These are phyloP conservation scores for Pyrocephalus nanus DNA, from an alignment of 2,797 vertebrate species.

Conservation along the genomic window DNA sequence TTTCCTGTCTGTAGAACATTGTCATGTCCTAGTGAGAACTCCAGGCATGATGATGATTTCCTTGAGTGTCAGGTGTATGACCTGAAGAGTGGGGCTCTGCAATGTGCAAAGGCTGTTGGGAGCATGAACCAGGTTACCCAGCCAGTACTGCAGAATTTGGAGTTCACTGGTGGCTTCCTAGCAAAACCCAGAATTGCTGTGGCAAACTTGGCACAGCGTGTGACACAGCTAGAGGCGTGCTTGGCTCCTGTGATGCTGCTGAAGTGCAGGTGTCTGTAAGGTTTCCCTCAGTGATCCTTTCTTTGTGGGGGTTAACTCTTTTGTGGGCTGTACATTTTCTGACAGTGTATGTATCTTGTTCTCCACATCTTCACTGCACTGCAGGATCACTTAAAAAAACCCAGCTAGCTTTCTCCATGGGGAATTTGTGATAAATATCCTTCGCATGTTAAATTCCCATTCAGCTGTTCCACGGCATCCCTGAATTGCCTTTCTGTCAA, in stretches of 20 bases:
- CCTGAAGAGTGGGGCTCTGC: neutral
- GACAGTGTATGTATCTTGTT: neutral
- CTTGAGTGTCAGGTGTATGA: neutral
- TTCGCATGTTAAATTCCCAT: neutral
- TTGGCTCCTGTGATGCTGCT: neutral
- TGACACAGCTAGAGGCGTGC: neutral
- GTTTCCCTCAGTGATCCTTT: neutral
- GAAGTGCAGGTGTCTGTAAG: neutral
- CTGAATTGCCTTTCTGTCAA: neutral
- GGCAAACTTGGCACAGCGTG: neutral
- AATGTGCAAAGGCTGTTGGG: neutral
- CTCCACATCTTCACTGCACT: neutral
- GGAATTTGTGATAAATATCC: neutral
- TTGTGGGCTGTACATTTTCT: neutral
- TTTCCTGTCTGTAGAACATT: accelerated
- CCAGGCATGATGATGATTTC: neutral
- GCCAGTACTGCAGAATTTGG: neutral
- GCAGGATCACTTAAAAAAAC: neutral
- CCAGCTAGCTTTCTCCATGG: neutral
- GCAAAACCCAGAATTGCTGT: neutral
- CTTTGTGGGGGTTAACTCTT: neutral
- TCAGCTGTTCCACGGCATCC: neutral
- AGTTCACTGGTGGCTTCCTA: neutral
- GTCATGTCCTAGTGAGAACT: neutral
- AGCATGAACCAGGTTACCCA: neutral